Conservation (phyloP, 1,140 invertebrate species). For the Oreohelix idahoensis region DNA sequence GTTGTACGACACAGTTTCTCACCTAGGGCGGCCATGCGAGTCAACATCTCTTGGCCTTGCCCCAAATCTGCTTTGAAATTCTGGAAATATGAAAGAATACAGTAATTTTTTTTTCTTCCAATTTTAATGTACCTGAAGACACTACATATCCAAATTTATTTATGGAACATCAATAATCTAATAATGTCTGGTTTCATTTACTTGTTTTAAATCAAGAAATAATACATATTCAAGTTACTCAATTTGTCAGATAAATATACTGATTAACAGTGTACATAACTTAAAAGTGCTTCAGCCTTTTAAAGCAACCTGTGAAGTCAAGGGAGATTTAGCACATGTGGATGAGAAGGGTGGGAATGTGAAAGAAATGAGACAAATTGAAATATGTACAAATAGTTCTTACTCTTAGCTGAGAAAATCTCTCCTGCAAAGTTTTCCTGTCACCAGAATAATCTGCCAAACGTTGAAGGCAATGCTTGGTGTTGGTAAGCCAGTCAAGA, state of each 20-base stretch:
- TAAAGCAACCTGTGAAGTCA: too few relatives aligned
- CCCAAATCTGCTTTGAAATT: slow-evolving; percentile 63
- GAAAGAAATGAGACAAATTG: not conserved
- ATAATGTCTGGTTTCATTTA: too few relatives aligned
- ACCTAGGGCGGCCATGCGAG: slow-evolving; percentile 57
- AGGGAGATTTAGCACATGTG: too few relatives aligned
- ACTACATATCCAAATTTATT: too few relatives aligned
- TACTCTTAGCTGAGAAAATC: slow-evolving; percentile 82
- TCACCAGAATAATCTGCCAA: slow-evolving; percentile 85
- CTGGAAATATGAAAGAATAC: slow-evolving; percentile 40
- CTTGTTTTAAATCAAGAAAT: too few relatives aligned
- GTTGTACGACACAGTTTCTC: slow-evolving; percentile 60
- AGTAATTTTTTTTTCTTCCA: too few relatives aligned
- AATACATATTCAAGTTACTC: too few relatives aligned
- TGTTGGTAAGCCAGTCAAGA: slow-evolving; percentile 89
- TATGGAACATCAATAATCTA: too few relatives aligned
- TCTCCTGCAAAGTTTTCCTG: slow-evolving; percentile 83
- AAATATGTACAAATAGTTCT: not conserved
- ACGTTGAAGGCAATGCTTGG: slow-evolving; percentile 87
- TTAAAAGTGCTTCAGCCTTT: too few relatives aligned
- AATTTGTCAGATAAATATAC: too few relatives aligned
- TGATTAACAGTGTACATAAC: too few relatives aligned
- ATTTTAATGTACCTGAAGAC: too few relatives aligned
- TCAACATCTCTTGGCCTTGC: slow-evolving; percentile 64
- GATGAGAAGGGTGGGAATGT: not conserved